Evolutionary conservation across 2,113 vertebrate species (phyloP).

Genomic region (Vombatus ursinus): DNA sequence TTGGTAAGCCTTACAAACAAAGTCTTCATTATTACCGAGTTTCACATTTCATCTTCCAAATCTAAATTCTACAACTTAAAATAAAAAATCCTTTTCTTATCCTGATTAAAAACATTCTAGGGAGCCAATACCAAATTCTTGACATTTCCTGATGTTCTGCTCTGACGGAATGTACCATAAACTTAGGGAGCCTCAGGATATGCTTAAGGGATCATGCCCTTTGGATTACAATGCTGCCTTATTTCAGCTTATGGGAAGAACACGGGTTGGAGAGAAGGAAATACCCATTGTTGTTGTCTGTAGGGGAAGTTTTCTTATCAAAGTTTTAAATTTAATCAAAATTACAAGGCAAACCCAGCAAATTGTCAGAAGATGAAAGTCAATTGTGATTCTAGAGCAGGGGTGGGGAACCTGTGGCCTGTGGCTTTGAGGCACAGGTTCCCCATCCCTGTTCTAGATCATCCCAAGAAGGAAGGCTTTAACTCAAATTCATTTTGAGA

Average conservation of each 20-base stretch:
- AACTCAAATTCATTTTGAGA: background rate
- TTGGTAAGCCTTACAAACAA: conserved; percentile 4
- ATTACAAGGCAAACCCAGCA: background rate
- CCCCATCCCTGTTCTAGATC: background rate
- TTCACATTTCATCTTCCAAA: conserved; percentile 34
- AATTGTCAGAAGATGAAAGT: background rate
- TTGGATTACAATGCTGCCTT: conserved; percentile 53
- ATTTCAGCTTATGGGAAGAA: conserved; percentile 43
- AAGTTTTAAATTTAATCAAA: background rate
- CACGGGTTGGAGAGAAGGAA: conserved; percentile 19
- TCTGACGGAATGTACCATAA: conserved; percentile 4
- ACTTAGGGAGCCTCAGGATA: conserved; percentile 11
- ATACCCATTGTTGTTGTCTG: background rate
- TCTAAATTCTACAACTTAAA: conserved; percentile 44
- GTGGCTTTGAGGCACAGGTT: too few relatives aligned
- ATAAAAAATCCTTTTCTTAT: conserved; percentile 49
- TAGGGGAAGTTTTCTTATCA: background rate
- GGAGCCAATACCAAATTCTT: conserved; percentile 51
- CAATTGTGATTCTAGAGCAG: background rate
- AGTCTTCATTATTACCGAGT: conserved; percentile 45
- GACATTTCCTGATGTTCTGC: conserved; percentile 41
- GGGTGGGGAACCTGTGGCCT: background rate
- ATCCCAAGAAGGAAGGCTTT: background rate
- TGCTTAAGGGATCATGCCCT: conserved; percentile 48
- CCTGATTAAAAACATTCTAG: conserved; percentile 36